These are phyloP conservation scores for Lepidocyrtinus sp. DNA, from an alignment of 2,888 invertebrate species.

Conservation along the genomic window DNA sequence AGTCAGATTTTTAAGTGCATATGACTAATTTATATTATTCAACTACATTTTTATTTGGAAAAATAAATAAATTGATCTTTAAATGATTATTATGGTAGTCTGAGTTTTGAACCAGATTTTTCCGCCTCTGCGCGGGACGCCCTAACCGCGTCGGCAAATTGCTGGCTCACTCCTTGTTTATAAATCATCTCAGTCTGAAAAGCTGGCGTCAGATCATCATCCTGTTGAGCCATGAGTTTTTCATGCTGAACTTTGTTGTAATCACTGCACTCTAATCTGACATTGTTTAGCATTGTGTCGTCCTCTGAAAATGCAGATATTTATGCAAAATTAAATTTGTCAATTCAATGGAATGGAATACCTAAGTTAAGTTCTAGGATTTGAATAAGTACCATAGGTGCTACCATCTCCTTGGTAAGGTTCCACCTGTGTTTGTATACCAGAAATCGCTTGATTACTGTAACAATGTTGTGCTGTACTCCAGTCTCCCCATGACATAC, in stretches of 20 bases:
- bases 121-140: not conserved
- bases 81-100: too few relatives aligned
- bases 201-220: not conserved
- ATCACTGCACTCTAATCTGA: constrained; percentile 18
- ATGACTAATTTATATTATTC: too few relatives aligned
- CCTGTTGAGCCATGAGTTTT: not conserved
- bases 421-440: constrained; percentile 60
- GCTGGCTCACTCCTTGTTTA: not conserved
- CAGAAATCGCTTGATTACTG: constrained; percentile 46
- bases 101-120: too few relatives aligned
- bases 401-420: constrained; percentile 20
- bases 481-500: constrained; percentile 43
- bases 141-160: not conserved
- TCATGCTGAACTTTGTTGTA: not conserved
- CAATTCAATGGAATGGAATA: too few relatives aligned
- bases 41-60: too few relatives aligned
- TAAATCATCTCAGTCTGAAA: not conserved
- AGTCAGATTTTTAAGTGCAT: too few relatives aligned
- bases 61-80: too few relatives aligned
- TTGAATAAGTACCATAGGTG: not conserved
- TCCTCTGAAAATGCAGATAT: constrained; percentile 19
- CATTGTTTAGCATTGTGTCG: constrained; percentile 10
- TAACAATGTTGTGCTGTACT: constrained; percentile 28
- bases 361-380: too few relatives aligned
- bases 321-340: not conserved